Evolutionary conservation across 2,113 vertebrate species (phyloP), one percentile per base, ranked within the genome.

Genomic region (Cololabis saira): DNA sequence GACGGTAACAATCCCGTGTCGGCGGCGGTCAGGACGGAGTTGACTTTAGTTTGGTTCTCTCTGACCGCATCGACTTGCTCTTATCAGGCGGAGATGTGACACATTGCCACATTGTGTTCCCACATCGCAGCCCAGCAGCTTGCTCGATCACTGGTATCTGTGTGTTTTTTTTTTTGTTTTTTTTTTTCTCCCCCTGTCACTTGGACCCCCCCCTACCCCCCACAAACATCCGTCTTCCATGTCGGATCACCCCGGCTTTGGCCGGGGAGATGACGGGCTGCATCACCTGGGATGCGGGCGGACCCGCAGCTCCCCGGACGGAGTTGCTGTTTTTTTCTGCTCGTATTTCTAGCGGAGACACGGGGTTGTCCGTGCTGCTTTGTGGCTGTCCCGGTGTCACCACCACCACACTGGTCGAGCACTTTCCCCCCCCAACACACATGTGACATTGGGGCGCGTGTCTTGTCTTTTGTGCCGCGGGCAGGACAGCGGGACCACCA

Each of bases 271-370:
- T 58, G 67, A 48, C 75, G 50, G 48, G 74, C 83, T 82, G 81
- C n/a, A 84, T 82, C 81, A 90, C 89, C 87, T 84, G 88, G 76
- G 88, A 83, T 60, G 2, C 24, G 61, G 30, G 65, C 61, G 64
- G 75, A 76, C 72, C 62, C 62, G 69, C 76, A 77, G 86, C 83
- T 82, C 74, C 72, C 71, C 87, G n/a, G 84, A 91, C n/a, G n/a
- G n/a, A n/a, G n/a, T n/a, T n/a, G n/a, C n/a, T n/a, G 85, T 91
- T 87, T 77, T 45, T 65, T 59, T 70, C 42, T 55, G 72, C 63
- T 70, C 55, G 76, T 76, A 67, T 76, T 60, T 44, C 14, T 40
- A 12, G 15, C 53, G 6, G 42, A 15, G 12, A 12, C 24, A 27
- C 24, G 42, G 42, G 42, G 42, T 14, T 11, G 42, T 3, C 4